Conservation (phyloP, 2,113 vertebrate genomes). For the Thunnus maccoyii region DNA sequence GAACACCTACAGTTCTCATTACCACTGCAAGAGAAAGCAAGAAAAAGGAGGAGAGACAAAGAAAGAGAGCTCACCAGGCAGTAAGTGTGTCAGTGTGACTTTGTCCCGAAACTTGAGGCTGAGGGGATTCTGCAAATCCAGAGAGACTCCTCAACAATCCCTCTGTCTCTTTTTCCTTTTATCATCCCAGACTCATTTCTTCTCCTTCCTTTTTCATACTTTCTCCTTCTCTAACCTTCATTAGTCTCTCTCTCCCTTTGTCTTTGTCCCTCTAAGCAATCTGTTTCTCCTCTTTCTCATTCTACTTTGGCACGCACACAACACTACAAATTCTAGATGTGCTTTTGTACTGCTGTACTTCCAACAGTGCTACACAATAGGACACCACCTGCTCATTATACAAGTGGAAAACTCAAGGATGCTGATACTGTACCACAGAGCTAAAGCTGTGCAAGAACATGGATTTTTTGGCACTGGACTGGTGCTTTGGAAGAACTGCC, state of each 20-base stretch:
- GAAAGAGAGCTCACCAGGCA: conserved; percentile 49
- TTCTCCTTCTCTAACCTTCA: conserved; percentile 62
- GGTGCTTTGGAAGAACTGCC: neutral
- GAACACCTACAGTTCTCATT: conserved; percentile 70
- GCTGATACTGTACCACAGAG: conserved; percentile 11
- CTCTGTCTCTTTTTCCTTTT: conserved; percentile 49
- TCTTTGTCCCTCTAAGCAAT: conserved; percentile 39
- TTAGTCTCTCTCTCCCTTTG: conserved; percentile 45
- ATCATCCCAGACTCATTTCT: conserved; percentile 60
- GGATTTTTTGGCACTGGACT: conserved; percentile 8
- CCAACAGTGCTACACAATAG: conserved; percentile 38
- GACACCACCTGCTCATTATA: conserved; percentile 69
- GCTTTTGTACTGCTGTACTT: conserved; percentile 54
- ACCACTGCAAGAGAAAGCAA: conserved; percentile 56
- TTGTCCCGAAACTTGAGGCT: conserved; percentile 70
- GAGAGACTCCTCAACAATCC: conserved; percentile 64
- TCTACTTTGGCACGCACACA: conserved; percentile 43
- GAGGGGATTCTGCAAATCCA: conserved; percentile 74
- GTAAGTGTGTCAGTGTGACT: conserved; percentile 83
- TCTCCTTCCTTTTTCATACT: conserved; percentile 35
- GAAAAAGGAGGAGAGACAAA: conserved; percentile 30
- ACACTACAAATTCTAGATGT: conserved; percentile 32
- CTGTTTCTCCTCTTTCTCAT: conserved; percentile 38
- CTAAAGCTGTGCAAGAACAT: conserved; percentile 19
- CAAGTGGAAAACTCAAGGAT: conserved; percentile 27